phyloP scores from a whole-genome alignment of 2,888 invertebrate genomes.

The Lamellibrachia columna region DNA sequence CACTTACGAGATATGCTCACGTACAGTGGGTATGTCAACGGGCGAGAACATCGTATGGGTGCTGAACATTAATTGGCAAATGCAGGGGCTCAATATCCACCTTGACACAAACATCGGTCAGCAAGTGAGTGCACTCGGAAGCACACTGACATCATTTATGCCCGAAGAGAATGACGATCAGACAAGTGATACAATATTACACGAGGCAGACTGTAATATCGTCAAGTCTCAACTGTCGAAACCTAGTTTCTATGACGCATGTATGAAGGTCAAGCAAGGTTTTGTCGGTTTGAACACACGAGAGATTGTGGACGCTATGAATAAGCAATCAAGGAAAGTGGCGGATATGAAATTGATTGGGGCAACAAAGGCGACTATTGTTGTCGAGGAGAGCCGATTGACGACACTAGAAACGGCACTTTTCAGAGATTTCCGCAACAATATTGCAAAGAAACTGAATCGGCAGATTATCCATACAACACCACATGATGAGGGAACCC shows the following conservation, averaged over 20 bases:
- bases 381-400: constrained; percentile 88
- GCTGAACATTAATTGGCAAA: constrained; percentile 97
- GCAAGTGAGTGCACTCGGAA: constrained; percentile 90
- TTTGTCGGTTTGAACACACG: constrained; percentile 69
- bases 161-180: constrained; percentile 70
- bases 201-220: constrained; percentile 72
- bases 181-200: constrained; percentile 64
- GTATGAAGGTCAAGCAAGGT: constrained; percentile 70
- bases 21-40: constrained; percentile 75
- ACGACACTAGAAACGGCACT: constrained; percentile 93
- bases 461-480: constrained; percentile 78
- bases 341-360: constrained; percentile 73
- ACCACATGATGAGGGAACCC: constrained; percentile 78
- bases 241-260: neutral
- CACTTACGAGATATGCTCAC: constrained; percentile 95
- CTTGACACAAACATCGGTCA: constrained; percentile 95
- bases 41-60: constrained; percentile 90
- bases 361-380: constrained; percentile 76
- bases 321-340: constrained; percentile 82
- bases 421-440: constrained; percentile 84
- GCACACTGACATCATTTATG: constrained; percentile 93
- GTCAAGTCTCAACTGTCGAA: neutral
- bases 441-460: constrained; percentile 90
- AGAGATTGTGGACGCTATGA: constrained; percentile 97
- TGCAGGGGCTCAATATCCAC: constrained; percentile 98